phyloP scores from a whole-genome alignment of 2,113 vertebrate species.

The Lepus americanus region DNA sequence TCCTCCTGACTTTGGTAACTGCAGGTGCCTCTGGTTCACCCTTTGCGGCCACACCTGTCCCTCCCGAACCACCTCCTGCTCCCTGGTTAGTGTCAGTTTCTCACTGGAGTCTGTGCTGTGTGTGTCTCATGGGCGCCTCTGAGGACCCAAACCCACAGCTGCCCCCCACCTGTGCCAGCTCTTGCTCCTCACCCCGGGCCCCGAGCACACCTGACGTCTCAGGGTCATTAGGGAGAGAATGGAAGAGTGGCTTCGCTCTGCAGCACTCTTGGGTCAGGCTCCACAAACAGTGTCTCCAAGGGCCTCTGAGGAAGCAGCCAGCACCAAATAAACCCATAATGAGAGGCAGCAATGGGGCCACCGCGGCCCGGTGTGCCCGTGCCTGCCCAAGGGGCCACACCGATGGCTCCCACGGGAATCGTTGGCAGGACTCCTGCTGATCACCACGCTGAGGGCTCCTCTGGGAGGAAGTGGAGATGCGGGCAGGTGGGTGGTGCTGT shows the following conservation, averaged over 20 bases:
- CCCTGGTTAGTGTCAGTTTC: neutral
- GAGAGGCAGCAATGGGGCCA: neutral
- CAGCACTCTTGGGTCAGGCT: neutral
- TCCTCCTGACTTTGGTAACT: neutral
- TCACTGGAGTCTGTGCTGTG: neutral
- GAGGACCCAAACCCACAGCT: neutral
- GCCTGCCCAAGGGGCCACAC: neutral
- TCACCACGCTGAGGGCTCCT: neutral
- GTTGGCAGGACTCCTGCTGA: neutral
- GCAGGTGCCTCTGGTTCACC: neutral
- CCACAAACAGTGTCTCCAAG: neutral
- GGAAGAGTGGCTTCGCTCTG: neutral
- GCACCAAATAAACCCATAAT: neutral
- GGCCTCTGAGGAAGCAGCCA: neutral
- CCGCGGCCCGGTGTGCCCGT: fast-evolving
- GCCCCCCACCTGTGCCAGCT: neutral
- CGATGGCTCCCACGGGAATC: no score
- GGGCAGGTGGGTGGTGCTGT: neutral
- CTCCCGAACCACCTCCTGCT: neutral
- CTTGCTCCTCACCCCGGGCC: neutral
- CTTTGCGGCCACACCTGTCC: fast-evolving
- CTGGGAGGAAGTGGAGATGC: neutral
- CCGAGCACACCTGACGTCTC: neutral
- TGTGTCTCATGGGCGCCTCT: neutral
- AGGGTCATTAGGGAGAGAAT: neutral